Evolutionary conservation across 2,888 invertebrate species (phyloP).

Genomic region (Scaptomyza parva): DNA sequence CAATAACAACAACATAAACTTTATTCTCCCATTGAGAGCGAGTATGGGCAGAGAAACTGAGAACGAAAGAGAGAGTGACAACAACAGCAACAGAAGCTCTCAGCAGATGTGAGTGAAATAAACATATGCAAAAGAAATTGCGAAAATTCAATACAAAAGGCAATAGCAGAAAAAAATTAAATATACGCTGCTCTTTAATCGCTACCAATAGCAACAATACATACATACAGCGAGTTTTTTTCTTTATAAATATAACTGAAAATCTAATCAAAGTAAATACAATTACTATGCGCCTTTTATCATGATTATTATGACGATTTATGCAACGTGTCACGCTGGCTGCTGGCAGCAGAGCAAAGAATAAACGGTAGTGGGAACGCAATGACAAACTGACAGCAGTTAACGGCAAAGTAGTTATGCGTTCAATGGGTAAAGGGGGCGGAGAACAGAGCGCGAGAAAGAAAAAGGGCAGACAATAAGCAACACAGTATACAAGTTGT

Average conservation of each 20-base stretch:
- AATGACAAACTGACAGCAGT: conserved; percentile 73
- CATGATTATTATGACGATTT: conserved; percentile 70
- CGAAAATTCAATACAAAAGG: conserved; percentile 53
- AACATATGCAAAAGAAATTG: conserved; percentile 65
- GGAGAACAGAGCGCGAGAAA: conserved; percentile 30
- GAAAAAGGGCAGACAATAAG: conserved; percentile 58
- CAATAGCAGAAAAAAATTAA: conserved; percentile 14
- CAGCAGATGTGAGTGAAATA: conserved; percentile 35
- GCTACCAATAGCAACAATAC: conserved; percentile 37
- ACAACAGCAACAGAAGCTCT: conserved; percentile 37
- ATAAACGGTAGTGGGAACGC: conserved; percentile 60
- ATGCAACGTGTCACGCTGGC: conserved; percentile 81
- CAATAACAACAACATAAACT: conserved; percentile 32
- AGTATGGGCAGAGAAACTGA: conserved; percentile 11
- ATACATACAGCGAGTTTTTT: not conserved
- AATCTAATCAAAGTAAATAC: conserved; percentile 55
- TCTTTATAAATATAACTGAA: conserved; percentile 28
- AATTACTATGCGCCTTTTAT: conserved; percentile 51
- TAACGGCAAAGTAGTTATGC: conserved; percentile 69
- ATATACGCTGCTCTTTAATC: conserved; percentile 20
- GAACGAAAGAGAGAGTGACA: conserved; percentile 21
- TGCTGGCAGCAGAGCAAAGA: conserved; percentile 39
- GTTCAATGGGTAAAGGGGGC: conserved; percentile 26
- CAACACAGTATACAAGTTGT: conserved; percentile 27
- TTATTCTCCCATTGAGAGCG: conserved; percentile 21